Evolutionary conservation across 2,797 vertebrate genomes (phyloP).

Genomic region (Hoplostethus atlanticus): DNA sequence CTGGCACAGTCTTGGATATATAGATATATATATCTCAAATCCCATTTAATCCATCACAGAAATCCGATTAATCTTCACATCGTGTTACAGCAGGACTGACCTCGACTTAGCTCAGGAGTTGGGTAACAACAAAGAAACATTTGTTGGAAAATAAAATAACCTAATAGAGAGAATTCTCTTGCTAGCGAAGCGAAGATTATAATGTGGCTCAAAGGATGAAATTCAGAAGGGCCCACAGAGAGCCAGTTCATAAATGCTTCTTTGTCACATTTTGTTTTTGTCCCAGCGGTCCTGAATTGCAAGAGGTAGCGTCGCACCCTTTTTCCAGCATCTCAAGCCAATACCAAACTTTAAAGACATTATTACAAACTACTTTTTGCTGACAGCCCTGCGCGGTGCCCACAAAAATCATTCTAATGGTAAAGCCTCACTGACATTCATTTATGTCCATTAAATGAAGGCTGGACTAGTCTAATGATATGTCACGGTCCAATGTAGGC

Average conservation of each 20-base stretch:
- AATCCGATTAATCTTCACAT: constrained; percentile 5
- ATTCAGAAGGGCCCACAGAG: constrained; percentile 12
- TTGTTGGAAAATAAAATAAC: constrained; percentile 18
- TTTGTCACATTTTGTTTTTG: constrained; percentile 11
- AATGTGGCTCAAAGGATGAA: constrained; percentile 30
- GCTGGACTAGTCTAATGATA: constrained; percentile 9
- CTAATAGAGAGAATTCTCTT: constrained; percentile 1
- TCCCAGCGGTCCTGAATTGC: constrained; percentile 3
- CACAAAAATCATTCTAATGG: background rate
- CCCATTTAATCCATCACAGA: constrained; percentile 13
- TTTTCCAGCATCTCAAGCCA: constrained; percentile 2
- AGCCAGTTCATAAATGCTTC: constrained; percentile 20
- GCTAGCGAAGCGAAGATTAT: constrained; percentile 16
- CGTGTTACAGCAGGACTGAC: constrained; percentile 39
- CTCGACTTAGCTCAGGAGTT: constrained; percentile 22
- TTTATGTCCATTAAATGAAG: constrained; percentile 1
- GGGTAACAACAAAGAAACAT: constrained; percentile 17
- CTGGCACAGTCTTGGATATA: constrained; percentile 47
- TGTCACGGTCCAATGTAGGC: background rate
- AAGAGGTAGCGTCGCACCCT: constrained; percentile 46
- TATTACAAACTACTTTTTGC: background rate
- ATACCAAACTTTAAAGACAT: background rate
- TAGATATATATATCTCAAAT: constrained; percentile 8
- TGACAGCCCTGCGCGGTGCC: background rate
- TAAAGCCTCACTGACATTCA: constrained; percentile 12